Evolutionary conservation across 2,888 invertebrate genomes (phyloP), one percentile per base, ranked within the genome.

Genomic region (Hylaea fasciaria): DNA sequence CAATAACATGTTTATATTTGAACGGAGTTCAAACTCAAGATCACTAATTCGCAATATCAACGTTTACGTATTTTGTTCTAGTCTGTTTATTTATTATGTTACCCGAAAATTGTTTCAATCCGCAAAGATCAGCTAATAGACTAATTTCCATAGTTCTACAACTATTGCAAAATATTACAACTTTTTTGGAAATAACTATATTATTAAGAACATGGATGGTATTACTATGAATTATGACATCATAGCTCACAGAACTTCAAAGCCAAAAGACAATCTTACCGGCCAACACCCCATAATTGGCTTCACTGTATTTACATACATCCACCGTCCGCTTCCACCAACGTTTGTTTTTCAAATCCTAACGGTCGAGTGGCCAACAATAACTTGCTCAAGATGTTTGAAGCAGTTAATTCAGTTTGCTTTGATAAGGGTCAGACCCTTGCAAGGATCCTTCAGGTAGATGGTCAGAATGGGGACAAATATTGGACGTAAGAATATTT

Each of bases 301-400:
- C 57, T 54, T 43, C 17, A 7, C 57, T 47, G 62, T 67, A 68
- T 68, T 68, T 69, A 52, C 68, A 64, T 69, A 69, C 64, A 62
- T 69, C 62, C 54, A 35, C 32, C 32, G 16, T 5, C 35, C 13
- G 52, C n/a, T 35, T 12, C 51, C 59, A 41, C 51, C 63, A 41
- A 57, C 53, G 62, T 65, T 91, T 91, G 89, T 89, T 90, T 89
- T 89, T 87, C 78, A 76, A 86, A 89, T 90, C 85, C 81, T 64
- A 68, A 71, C 83, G 80, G 75, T 77, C 83, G 78, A 76, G 69
- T 71, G 80, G 69, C 79, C 71, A 86, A 87, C 86, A 86, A 87
- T 90, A 90, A 90, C 87, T 91, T 85, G 89, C 87, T 88, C 90
- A 91, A 91, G 91, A 91, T 88, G 89, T 87, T 90, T 82, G 78